Conservation (phyloP, 2,797 vertebrate species). For the Acestrorhynchus altus region DNA sequence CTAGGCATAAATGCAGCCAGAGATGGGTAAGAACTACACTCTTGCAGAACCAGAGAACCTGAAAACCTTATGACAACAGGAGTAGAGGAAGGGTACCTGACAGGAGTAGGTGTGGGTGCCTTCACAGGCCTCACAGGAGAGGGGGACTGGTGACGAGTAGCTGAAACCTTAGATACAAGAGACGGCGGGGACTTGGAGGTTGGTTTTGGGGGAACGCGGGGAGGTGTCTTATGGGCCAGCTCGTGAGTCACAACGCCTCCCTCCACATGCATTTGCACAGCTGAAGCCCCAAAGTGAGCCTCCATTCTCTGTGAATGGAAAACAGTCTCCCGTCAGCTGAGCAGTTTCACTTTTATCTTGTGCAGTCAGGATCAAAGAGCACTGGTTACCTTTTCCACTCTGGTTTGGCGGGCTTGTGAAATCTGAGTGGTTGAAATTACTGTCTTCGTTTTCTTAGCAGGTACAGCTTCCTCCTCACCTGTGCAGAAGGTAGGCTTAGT, state of each 20-base stretch:
- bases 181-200: constrained; percentile 90
- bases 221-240: constrained; percentile 92
- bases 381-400: constrained; percentile 86
- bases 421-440: constrained; percentile 92
- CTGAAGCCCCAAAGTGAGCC: constrained; percentile 84
- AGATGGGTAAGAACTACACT: not conserved
- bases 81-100: constrained; percentile 79
- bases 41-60: not conserved
- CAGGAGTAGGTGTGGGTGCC: constrained; percentile 86
- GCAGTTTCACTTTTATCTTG: not conserved
- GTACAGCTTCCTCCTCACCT: constrained; percentile 91
- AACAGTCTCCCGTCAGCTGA: constrained; percentile 7
- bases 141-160: constrained; percentile 90
- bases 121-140: constrained; percentile 95
- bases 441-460: constrained; percentile 94
- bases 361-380: not conserved
- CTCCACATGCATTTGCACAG: constrained; percentile 88
- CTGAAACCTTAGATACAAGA: constrained; percentile 81
- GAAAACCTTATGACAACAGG: no score
- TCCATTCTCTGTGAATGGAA: constrained; percentile 80
- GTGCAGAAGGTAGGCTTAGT: constrained; percentile 11
- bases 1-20: no score
- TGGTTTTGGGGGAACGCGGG: constrained; percentile 92
- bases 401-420: constrained; percentile 86
- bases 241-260: constrained; percentile 82